Evolutionary conservation across 2,797 vertebrate genomes (phyloP), one percentile per base, ranked within the genome.

Genomic region (Sphaeramia orbicularis): DNA sequence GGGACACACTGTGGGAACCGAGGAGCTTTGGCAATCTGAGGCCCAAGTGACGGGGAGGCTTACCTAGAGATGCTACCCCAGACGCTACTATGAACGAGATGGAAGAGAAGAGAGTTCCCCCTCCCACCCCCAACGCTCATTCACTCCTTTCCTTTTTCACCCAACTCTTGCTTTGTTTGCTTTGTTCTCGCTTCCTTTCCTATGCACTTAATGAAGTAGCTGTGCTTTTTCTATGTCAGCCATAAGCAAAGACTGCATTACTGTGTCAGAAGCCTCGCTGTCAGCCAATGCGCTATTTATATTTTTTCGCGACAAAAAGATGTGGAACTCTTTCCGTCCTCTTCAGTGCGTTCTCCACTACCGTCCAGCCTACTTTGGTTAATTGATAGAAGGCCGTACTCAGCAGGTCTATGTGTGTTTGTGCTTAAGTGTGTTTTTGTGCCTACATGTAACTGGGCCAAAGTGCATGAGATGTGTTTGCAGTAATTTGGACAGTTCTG

Each of bases 151-250:
- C 66, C 75, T 78, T 86, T 78, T 86, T 78, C 70, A 75, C 73
- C 81, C 73, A 83, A 76, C 67, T 81, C 77, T 59, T 78, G 84
- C 88, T 88, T 91, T 91, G 91, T 92, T 91, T 89, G 89, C 87
- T 88, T 92, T 92, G 88, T 93, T 85, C 71, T 64, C 0, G 72
- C 89, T 89, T 90, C 76, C 76, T 90, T 86, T 87, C 77, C 83
- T 85, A 81, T 86, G 70, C 86, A 74, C 82, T 92, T 90, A 88
- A 92, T 92, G 91, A 93, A 92, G 89, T 92, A 88, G 91, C 88
- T 50, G 66, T 77, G 68, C 67, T 66, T 80, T 91, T 86, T 83
- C 81, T 78, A 81, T 57, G 81, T 81, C 82, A 58, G 66, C 78
- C 75, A 64, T 60, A 85, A 83, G 78, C 75, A 65, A 62, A 10